Evolutionary conservation across 2,113 vertebrate species (phyloP), one percentile per base, ranked within the genome.

Genomic region (Mesembrinibis cayennensis): DNA sequence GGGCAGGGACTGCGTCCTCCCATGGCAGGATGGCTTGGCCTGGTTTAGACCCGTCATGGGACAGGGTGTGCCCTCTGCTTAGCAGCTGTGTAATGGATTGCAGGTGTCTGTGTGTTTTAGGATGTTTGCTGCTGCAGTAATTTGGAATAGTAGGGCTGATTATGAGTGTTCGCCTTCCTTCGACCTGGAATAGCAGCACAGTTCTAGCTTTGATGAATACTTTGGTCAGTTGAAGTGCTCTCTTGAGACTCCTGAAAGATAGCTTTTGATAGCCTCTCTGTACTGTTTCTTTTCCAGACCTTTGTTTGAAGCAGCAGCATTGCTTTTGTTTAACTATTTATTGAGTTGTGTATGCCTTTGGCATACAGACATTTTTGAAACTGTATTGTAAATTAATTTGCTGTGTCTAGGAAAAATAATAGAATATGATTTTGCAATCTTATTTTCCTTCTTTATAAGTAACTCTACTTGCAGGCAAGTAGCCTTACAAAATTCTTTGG

Each of bases 21-120:
- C 2, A 0, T 55, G 79, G 21, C 58, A 45, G 59, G 36, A 30
- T 44, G 14, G n/a, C 52, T 52, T 63, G 77, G 55, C 16, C 25
- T 30, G n/a, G 19, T 5, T 49, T 30, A 29, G 40, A 38, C 27
- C 34, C 0, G 0, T 5, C 0, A 0, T 22, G 66, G 40, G n/a
- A 25, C 4, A 4, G 36, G 45, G 10, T 0, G 1, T 77, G 34
- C 61, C 44, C 20, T 49, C 42, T 45, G 16, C 52, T 36, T 55
- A 52, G 27, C 30, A 32, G 56, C 8, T 32, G 18, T 56, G 38
- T 42, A 4, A 17, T 20, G 34, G 50, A 2, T 38, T 90, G 59
- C 38, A 42, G 36, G 69, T 47, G 38, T 44, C n/a, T 47, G 5
- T 58, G 2, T 53, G 49, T 34, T 78, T 89, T 49, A 49, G 61